Evolutionary conservation across 2,113 vertebrate genomes (phyloP), one percentile per base, ranked within the genome.

Genomic region (Megatriorchis doriae): DNA sequence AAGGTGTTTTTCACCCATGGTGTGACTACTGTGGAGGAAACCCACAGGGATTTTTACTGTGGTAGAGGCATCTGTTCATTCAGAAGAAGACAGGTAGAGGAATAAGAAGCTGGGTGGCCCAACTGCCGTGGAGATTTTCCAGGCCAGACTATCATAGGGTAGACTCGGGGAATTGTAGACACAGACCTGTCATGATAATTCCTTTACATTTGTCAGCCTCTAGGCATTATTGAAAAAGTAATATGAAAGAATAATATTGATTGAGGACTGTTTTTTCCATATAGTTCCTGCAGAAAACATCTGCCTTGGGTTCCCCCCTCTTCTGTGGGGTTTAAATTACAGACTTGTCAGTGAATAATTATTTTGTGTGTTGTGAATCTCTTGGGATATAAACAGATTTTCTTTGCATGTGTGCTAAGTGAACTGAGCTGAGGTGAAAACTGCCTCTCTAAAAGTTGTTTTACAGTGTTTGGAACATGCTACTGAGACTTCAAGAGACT

Each of bases 261-360:
- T 87, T 88, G 19, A 77, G 56, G 17, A 43, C 52, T 81, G 16
- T 31, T 70, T 86, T 61, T 48, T 3, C 42, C 22, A 36, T 63
- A 56, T 23, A 19, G 12, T 72, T 96, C 38, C 36, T 71, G 23
- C 50, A 71, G 89, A 67, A 96, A 91, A 85, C 31, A 85, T 91
- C 92, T 90, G 58, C 71, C 52, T 93, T 72, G 71, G 18, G 32
- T 84, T 40, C 38, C 53, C 16, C 21, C 29, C 4, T 96, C 61
- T 72, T 71, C 84, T 81, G 12, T 84, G 47, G 87, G 43, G 52
- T 82, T 88, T 90, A 89, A 91, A 74, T 90, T 94, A 48, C 40
- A 81, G n/a, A 43, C 72, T 88, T 80, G 82, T 86, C 75, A 34
- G 15, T 79, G 95, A 97, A 85, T 89, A 89, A 96, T 94, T 92